A percentile compares a stretch with the other conserved stretches of the same genome.
phyloP scores from a whole-genome alignment of 2,888 invertebrate species.

The Eristalis tenax region DNA sequence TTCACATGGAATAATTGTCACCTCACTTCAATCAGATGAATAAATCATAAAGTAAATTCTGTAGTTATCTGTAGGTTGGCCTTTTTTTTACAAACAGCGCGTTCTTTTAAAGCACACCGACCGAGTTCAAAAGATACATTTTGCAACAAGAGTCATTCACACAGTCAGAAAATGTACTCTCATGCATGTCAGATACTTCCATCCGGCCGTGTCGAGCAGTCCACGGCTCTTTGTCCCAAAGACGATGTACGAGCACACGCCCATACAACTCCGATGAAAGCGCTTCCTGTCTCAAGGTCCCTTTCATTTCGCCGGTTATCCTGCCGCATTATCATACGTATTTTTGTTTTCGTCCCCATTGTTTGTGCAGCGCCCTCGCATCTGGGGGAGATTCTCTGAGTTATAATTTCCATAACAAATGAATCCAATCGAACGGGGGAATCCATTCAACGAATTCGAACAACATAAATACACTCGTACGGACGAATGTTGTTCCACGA shows the following conservation, averaged over 20 bases:
- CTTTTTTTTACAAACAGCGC: too few relatives aligned
- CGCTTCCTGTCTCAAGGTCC: slow-evolving; percentile 42
- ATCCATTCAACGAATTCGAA: slow-evolving; percentile 30
- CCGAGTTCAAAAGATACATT: not conserved
- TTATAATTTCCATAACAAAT: slow-evolving; percentile 57
- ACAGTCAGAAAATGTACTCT: not conserved
- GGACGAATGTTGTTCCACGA: slow-evolving; percentile 7
- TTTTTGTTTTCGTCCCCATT: slow-evolving; percentile 29
- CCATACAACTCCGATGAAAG: slow-evolving; percentile 24
- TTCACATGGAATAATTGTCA: too few relatives aligned
- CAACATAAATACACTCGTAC: not conserved
- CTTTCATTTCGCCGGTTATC: slow-evolving; percentile 8
- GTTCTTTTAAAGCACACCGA: not conserved
- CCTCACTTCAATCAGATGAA: too few relatives aligned
- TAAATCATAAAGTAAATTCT: too few relatives aligned
- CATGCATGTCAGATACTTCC: slow-evolving; percentile 2
- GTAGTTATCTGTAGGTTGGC: too few relatives aligned
- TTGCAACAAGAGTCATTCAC: not conserved
- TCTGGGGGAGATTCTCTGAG: not conserved
- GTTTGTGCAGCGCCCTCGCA: slow-evolving; percentile 9
- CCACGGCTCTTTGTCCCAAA: slow-evolving; percentile 19
- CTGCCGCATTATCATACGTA: slow-evolving; percentile 22
- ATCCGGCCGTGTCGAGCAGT: not conserved
- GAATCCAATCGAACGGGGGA: slow-evolving; percentile 45
- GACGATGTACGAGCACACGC: slow-evolving; percentile 19